Evolutionary conservation across 1,140 invertebrate species (phyloP), one percentile per base, ranked within the genome.

Genomic region (Daktulosphaira vitifoliae): DNA sequence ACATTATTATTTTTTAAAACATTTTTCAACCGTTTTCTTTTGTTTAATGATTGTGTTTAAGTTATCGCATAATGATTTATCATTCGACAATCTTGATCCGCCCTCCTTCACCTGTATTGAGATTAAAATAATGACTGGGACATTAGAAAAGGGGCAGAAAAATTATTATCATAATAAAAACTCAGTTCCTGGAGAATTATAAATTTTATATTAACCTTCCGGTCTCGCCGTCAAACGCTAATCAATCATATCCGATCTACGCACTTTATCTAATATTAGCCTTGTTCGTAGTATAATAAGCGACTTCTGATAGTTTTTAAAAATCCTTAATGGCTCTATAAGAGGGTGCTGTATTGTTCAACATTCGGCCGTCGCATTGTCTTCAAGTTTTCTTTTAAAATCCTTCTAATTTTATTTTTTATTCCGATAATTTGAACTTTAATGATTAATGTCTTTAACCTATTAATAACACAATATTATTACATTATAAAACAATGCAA

Each of bases 211-310:
- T 39, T 56, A 39, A 56, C 22, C 8, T 5, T 56, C 5, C 38
- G 38, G 38, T 42, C 53, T 56, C 22, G 22, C n/a, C 38, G n/a
- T 37, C 9, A 44, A 46, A 48, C 20, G 18, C 8, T 54, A 54
- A 54, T 54, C 52, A 54, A 54, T 54, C 54, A 59, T 23, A 26
- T 42, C 42, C 42, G 23, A 59, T 59, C 13, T 42, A 38, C 54
- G 25, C 54, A 44, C n/a, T 59, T 59, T 59, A 59, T 38, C 54
- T 44, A 59, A 44, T 46, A 59, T 59, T 59, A 59, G 22, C 39
- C 54, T 59, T 46, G 39, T n/a, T n/a, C 39, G 15, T 59, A 7
- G 5, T 42, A 44, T 59, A 8, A 59, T 44, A 3, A 59, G 25
- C 37, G 54, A 59, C 54, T 59, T 44, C 54, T 22, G 54, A 59